Conservation (phyloP, 1,140 invertebrate species). For the Glossosoma conforme region DNA sequence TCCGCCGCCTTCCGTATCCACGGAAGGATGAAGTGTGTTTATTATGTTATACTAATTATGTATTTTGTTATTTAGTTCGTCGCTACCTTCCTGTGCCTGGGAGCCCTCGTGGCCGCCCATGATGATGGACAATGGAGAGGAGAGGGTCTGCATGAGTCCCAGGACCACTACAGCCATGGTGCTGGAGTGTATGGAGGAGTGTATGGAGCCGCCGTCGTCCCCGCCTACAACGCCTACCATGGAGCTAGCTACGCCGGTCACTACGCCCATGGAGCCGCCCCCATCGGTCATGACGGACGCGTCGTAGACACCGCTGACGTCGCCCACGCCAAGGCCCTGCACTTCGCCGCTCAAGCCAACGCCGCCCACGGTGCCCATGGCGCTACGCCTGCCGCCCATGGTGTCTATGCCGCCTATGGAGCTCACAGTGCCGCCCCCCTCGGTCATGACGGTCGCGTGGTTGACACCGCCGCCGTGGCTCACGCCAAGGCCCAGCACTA, state of each 20-base stretch:
- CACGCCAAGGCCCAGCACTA: slow-evolving; percentile 46
- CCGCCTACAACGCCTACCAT: no score
- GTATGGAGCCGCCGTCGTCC: no score
- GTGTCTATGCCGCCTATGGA: slow-evolving; percentile 35
- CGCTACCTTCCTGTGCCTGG: slow-evolving; percentile 9
- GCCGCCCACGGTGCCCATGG: slow-evolving; percentile 43
- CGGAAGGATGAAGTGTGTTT: background rate
- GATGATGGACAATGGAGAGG: no score
- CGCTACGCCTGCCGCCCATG: slow-evolving; percentile 33
- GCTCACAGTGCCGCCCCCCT: slow-evolving; percentile 36
- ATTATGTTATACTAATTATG: background rate
- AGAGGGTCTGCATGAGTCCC: no score
- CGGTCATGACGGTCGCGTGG: slow-evolving; percentile 33
- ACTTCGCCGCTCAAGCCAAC: slow-evolving; percentile 50
- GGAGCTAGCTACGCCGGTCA: no score
- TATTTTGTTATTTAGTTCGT: slow-evolving; percentile 10
- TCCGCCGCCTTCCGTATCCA: no score
- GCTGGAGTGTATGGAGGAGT: no score
- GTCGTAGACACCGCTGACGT: slow-evolving; percentile 1
- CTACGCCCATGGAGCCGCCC: no score
- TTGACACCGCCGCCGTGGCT: slow-evolving; percentile 45
- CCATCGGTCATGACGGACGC: slow-evolving; percentile 37
- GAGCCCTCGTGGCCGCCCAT: slow-evolving; percentile 9
- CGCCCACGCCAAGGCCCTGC: slow-evolving; percentile 50
- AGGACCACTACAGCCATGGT: no score